A percentile compares a stretch with the other conserved stretches of the same genome.
These are phyloP conservation scores for Catharus ustulatus DNA, from an alignment of 2,797 vertebrate species.

Conservation along the genomic window DNA sequence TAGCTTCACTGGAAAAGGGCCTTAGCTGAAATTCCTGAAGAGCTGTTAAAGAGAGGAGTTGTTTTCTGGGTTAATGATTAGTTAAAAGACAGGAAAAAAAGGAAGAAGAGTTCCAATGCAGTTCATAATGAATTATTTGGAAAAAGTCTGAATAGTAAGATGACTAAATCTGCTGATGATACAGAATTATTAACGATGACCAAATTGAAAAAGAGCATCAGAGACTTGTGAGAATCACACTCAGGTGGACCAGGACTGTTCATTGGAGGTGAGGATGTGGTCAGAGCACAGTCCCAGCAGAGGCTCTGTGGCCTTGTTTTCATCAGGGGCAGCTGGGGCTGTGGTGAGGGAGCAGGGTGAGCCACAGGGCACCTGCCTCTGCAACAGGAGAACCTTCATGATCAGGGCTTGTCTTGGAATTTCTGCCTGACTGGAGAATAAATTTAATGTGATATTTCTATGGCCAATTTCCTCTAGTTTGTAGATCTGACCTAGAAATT, in stretches of 20 bases:
- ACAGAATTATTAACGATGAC: slow-evolving; percentile 4
- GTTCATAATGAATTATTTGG: background rate
- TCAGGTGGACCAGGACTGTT: background rate
- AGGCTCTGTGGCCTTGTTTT: background rate
- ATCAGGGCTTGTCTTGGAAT: background rate
- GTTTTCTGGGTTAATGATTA: background rate
- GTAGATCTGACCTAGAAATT: slow-evolving; percentile 6
- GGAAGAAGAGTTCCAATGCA: background rate
- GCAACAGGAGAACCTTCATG: background rate
- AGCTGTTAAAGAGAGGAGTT: background rate
- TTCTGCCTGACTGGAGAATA: background rate
- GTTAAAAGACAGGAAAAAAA: background rate
- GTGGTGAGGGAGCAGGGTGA: background rate
- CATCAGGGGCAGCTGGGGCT: background rate
- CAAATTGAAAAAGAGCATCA: background rate
- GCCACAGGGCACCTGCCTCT: background rate
- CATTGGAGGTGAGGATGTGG: background rate
- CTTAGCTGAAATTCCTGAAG: background rate
- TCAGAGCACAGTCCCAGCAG: background rate
- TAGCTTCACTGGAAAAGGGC: background rate
- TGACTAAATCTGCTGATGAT: background rate
- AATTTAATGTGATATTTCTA: slow-evolving; percentile 11
- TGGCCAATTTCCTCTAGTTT: background rate
- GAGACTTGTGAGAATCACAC: background rate
- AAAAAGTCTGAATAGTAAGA: background rate